A percentile compares a stretch with the other conserved stretches of the same genome.
These are phyloP conservation scores for Opisthograptis luteolata DNA, from an alignment of 2,888 invertebrate species.

Conservation along the genomic window DNA sequence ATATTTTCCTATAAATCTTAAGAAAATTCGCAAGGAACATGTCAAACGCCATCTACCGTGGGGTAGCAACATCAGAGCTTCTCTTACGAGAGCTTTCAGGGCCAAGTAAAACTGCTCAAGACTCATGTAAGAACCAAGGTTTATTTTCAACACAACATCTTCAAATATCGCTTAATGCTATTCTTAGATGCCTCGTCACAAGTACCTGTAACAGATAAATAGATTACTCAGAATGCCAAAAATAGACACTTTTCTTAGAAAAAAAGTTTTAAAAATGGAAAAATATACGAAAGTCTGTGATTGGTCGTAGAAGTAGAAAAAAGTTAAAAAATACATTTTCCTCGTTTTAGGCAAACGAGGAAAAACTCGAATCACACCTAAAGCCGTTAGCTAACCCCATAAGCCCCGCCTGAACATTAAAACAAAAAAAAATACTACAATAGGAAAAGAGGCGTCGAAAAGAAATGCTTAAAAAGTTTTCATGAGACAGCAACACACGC, in stretches of 20 bases:
- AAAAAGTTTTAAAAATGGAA: too few species aligned
- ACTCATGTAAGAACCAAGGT: conserved; percentile 42
- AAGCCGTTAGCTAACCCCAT: conserved; percentile 75
- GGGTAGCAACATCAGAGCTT: conserved; percentile 63
- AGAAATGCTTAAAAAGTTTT: conserved; percentile 70
- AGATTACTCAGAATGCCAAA: too few species aligned
- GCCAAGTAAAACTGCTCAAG: conserved; percentile 33
- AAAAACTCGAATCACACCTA: conserved; percentile 62
- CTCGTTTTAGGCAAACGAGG: conserved; percentile 66
- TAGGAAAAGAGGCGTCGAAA: conserved; percentile 79
- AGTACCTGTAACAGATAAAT: conserved; percentile 17
- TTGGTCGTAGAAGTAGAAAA: conserved; percentile 35
- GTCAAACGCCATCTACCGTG: conserved; percentile 69
- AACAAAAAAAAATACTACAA: conserved; percentile 70
- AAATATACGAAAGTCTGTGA: conserved; percentile 14
- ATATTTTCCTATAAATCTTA: not conserved
- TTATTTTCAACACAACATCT: conserved; percentile 13
- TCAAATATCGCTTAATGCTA: not conserved
- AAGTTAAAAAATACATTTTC: conserved; percentile 43
- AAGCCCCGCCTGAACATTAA: conserved; percentile 79
- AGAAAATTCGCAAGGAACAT: not conserved
- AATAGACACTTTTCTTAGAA: too few species aligned
- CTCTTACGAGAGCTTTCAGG: conserved; percentile 26
- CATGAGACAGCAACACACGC: conserved; percentile 56
- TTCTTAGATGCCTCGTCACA: not conserved